Evolutionary conservation across 2,888 invertebrate species (phyloP), one percentile per base, ranked within the genome.

Genomic region (Epinotia brunnichana): DNA sequence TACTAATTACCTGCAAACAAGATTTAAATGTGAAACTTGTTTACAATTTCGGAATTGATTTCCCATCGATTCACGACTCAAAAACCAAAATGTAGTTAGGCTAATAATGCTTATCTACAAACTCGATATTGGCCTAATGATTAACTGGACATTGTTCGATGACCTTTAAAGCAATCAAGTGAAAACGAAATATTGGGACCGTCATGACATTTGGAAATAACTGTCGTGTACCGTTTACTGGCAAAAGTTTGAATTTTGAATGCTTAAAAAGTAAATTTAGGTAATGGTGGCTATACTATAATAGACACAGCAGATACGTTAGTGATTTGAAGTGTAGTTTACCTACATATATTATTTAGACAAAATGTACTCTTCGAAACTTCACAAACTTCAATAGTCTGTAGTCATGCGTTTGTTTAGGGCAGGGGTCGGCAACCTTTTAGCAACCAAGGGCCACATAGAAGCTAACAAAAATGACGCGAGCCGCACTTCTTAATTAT

Each of bases 181-280:
- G 62, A 63, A 73, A 69, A 57, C 57, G n/a, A 69, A 69, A 53
- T 39, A 63, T 62, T 62, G 48, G 35, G 62, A 73, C 39, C 59
- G 63, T 44, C 53, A n/a, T 69, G 73, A 69, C 73, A 73, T 73
- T 73, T 73, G 7, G n/a, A n/a, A 11, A 59, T 69, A 39, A 69
- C 62, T 56, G 51, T 54, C 54, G 4, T 63, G 15, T 64, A 7
- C 17, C 15, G 19, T 64, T 64, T 54, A n/a, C 17, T 24, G 3
- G 29, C 41, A 41, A 39, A 41, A 41, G 10, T 54, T 21, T 10
- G 24, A 39, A 11, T 41, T n/a, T 66, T 10, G 24, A 17, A 64
- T 15, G 9, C 5, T 24, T 24, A 29, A n/a, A n/a, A n/a, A 62
- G 24, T 41, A 5, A 19, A 39, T 19, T 15, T 56, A 48, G 5